Base-by-base conservation (phyloP, 2,888 invertebrate genomes). In the Sesia apiformis region DNA sequence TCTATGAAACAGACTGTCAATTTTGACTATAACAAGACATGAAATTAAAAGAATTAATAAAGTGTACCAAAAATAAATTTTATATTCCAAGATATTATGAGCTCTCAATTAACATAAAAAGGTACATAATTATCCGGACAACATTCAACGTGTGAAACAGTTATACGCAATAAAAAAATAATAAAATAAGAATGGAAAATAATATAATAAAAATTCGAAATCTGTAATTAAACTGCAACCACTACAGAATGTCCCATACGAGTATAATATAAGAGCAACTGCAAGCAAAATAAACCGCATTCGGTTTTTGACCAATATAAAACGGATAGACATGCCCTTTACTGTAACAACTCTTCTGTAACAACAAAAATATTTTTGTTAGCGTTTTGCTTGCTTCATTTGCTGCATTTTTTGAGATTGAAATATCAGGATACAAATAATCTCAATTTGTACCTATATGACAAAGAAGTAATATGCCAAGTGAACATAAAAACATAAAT, bases 201-300 rank as follows among this genome's bases (percentile, higher is more conserved):
- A 46, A 46, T 46, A 46, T 8, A 46, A 46, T 46, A 46, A 46
- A 41, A 46, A 46, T 8, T 46, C 23, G 46, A 46, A 46, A 46
- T 46, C 46, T 23, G 46, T 4, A 46, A 46, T 46, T 46, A 50
- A 50, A 50, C 38, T 38, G 23, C 39, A 43, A 43, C 49, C 58
- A 62, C 55, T 60, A 60, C 51, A 53, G 55, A 50, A 50, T 50
- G 39, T 38, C 50, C 50, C 50, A 50, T 50, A 38, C 38, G 38
- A 38, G 50, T 50, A 38, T 50, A 23, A 50, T 50, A 53, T 53
- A 54, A 52, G 51, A 53, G 62, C 60, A 66, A 70, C 67, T 61
- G 62, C 62, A 58, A 63, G 60, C 60, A 64, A 61, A 71, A 70
- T 70, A 66, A 67, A 67, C 63, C 57, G 58, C 59, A 57, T 60